A percentile compares a stretch with the other conserved stretches of the same genome.
Conservation (phyloP, 2,797 vertebrate species). For the Pipistrellus pipistrellus region DNA sequence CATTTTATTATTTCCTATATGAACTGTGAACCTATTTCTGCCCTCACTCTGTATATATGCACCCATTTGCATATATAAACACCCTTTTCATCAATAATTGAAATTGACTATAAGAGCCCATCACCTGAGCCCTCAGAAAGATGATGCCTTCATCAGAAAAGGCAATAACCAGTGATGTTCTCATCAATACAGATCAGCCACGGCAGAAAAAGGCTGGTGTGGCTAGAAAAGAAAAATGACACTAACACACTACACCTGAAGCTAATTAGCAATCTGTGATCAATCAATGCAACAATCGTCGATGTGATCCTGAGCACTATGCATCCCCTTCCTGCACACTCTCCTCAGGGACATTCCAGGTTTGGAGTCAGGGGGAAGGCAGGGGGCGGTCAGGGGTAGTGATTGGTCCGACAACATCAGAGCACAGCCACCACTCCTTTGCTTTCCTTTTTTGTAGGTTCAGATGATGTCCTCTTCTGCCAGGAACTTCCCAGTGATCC, state of each 20-base stretch:
- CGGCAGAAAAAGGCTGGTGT: neutral
- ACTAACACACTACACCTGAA: neutral
- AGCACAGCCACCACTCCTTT: neutral
- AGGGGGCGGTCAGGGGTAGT: fast-evolving
- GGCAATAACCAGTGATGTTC: conserved; percentile 66
- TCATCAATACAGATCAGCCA: conserved; percentile 66
- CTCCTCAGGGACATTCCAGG: neutral
- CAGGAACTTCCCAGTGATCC: neutral
- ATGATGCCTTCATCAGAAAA: conserved; percentile 64
- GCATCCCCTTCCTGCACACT: fast-evolving
- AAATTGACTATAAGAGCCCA: conserved; percentile 77
- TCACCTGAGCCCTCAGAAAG: conserved; percentile 68
- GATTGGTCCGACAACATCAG: fast-evolving
- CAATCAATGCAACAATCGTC: neutral
- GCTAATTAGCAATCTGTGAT: neutral
- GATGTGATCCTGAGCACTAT: neutral
- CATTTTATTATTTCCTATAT: too few relatives aligned
- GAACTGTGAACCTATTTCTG: neutral
- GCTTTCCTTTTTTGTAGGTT: neutral
- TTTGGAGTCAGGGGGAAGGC: too few relatives aligned
- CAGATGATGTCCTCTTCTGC: neutral
- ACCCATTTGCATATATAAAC: neutral
- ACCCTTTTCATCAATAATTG: conserved; percentile 75
- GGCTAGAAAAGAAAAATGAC: conserved; percentile 57
- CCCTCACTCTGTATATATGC: neutral